Evolutionary conservation across 1,140 invertebrate species (phyloP), one percentile per base, ranked within the genome.

Genomic region (Stegodyphus mimosarum): DNA sequence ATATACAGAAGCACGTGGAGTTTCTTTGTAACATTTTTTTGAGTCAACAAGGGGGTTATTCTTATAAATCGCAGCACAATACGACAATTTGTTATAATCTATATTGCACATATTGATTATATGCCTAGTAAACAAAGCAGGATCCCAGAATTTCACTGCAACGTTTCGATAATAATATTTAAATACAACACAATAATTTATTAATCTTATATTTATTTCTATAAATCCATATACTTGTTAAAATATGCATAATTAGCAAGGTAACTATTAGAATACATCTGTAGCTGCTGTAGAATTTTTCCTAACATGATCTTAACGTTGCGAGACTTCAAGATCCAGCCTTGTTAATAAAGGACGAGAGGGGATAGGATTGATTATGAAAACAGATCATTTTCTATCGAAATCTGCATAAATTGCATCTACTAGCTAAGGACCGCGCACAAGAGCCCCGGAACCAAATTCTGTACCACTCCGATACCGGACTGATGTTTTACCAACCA

Each of bases 41-140:
- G n/a, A 75, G 71, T 76, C 72, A 73, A 84, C 81, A 76, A 52
- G 66, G 73, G 73, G 63, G 49, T 48, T 64, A 69, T 74, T 84
- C 15, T 75, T 75, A 84, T 69, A 84, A 84, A 84, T 60, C 81
- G 72, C 81, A 67, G 81, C 81, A 84, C 81, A 75, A 84, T 76
- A 84, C 81, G 73, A 84, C 81, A 76, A 63, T 73, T 84, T 84
- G 50, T 72, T 76, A 84, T 84, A 84, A 49, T 64, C 66, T 84
- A 81, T 71, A 76, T 76, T 64, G 66, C 73, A 84, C 73, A 84
- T 84, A 75, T 11, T 48, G 10, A 52, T 76, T 18, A 10, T 74
- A 84, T n/a, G 49, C 48, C 69, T 81, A 79, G 60, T 63, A 18
- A 76, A 74, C 70, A 83, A 52, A 84, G 73, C 64, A 60, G 71